These are phyloP conservation scores for Tapirus terrestris DNA, from an alignment of 2,113 vertebrate genomes.

Conservation along the genomic window DNA sequence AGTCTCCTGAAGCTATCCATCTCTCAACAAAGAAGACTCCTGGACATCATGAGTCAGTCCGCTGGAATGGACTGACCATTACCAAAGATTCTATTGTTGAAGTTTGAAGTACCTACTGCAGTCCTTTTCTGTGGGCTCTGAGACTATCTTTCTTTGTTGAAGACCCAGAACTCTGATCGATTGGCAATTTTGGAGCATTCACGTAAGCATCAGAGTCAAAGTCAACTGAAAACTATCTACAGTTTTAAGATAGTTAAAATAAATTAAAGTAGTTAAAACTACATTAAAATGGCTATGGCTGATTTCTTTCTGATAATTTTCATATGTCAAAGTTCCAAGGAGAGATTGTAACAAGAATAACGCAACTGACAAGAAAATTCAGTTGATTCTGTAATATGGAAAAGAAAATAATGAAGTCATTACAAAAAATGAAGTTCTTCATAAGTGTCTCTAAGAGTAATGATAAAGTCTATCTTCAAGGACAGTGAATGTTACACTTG, in stretches of 20 bases:
- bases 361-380: not conserved
- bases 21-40: not conserved
- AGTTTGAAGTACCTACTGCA: not conserved
- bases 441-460: not conserved
- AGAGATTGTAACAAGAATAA: not conserved
- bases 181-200: not conserved
- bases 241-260: not conserved
- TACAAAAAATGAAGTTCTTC: not conserved
- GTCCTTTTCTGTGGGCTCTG: not conserved
- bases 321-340: not conserved
- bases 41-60: not conserved
- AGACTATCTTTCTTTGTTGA: too few species aligned
- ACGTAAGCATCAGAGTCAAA: not conserved
- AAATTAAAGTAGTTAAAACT: not conserved
- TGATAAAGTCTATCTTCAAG: not conserved
- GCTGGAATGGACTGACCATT: not conserved
- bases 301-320: not conserved
- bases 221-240: not conserved
- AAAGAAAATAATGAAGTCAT: not conserved
- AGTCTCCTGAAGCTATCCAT: not conserved
- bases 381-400: not conserved
- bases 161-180: not conserved
- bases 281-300: not conserved
- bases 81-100: too few species aligned
- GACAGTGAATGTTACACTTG: not conserved